A percentile compares a stretch with the other conserved stretches of the same genome.
Conservation (phyloP, 2,113 vertebrate genomes). For the Gadus chalcogrammus region DNA sequence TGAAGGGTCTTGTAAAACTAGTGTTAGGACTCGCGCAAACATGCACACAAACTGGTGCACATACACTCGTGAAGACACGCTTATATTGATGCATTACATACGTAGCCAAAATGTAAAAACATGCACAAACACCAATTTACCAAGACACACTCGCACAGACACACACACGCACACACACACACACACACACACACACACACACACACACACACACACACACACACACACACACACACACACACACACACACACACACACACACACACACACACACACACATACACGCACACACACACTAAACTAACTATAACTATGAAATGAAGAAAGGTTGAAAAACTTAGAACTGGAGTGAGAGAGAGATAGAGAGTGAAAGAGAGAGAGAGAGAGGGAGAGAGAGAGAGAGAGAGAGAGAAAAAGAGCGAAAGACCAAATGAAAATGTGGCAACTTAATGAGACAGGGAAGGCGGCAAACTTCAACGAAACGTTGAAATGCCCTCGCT, state of each 20-base stretch:
- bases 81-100: not conserved
- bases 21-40: conserved; percentile 32
- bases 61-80: conserved; percentile 36
- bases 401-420: not conserved
- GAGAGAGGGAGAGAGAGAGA: not conserved
- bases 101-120: not conserved
- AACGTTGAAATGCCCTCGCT: conserved; percentile 53
- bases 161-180: not conserved
- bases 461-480: conserved; percentile 50
- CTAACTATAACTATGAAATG: conserved; percentile 49
- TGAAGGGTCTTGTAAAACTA: conserved; percentile 49
- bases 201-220: not conserved
- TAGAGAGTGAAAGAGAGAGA: conserved; percentile 12
- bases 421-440: too few species aligned
- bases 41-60: conserved; percentile 23
- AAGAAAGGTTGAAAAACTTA: conserved; percentile 32
- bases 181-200: not conserved
- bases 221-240: conserved; percentile 1
- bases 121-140: not conserved
- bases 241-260: not conserved
- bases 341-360: conserved; percentile 19
- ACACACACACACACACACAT: not conserved
- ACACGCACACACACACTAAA: conserved; percentile 39
- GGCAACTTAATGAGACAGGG: conserved; percentile 50
- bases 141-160: not conserved